Evolutionary conservation across 2,888 invertebrate species (phyloP), one percentile per base, ranked within the genome.

Genomic region (Synergus gifuensis): DNA sequence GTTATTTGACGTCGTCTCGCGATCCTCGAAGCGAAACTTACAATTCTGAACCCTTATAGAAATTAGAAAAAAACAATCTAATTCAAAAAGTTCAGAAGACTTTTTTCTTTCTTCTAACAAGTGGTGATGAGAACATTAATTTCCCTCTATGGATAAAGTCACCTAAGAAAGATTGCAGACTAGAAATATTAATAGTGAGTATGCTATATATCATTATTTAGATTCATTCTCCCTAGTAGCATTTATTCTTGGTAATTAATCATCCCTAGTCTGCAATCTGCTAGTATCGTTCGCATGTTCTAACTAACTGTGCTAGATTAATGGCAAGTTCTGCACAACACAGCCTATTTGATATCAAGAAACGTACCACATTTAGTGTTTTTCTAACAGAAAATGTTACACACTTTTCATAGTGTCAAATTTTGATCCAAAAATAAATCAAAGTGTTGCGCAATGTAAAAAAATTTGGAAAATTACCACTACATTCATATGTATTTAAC

Each of bases 201-300:
- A 78, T 84, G 3, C 36, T 83, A 87, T 85, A 83, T 83, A 85
- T 87, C 84, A 85, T 86, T 86, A 86, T 86, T 86, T 85, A 83
- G 84, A 86, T 86, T 84, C 83, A 85, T 83, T 85, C 81, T 80
- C 79, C 79, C 76, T 79, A 78, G 81, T 82, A 82, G 80, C 80
- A 78, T 83, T 83, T 81, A 83, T 83, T 83, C 81, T 79, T 79
- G 76, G 83, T 79, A 84, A 86, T 86, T 85, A 86, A 86, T 86
- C 86, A 86, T 86, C 81, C 76, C 80, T 54, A 46, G 79, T 73
- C 76, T 81, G 81, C 81, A 84, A 84, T 84, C 83, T 82, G 83
- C 80, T 81, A 80, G 78, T 78, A 42, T 76, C 77, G 69, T 78
- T 81, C 76, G 84, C 82, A 64, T 79, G 82, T 79, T 82, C 69